phyloP scores from a whole-genome alignment of 2,113 vertebrate species.

The Solea senegalensis region DNA sequence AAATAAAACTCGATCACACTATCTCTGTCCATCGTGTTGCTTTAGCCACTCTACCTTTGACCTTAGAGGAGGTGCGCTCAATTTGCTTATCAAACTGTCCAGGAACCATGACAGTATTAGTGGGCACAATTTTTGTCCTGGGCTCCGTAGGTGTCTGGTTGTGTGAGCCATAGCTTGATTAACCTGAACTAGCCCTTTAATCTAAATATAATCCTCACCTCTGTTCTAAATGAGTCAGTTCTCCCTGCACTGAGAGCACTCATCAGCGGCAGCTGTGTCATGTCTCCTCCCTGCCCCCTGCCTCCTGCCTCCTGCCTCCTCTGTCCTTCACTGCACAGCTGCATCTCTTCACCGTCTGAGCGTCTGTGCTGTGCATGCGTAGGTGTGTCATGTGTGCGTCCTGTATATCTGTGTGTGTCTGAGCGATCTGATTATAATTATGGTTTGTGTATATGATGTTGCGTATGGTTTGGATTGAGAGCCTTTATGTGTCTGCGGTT shows the following conservation, averaged over 20 bases:
- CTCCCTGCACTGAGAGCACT: not conserved
- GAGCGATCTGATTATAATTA: not conserved
- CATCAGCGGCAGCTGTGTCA: constrained; percentile 55
- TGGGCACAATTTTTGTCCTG: too few relatives aligned
- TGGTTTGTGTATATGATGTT: not conserved
- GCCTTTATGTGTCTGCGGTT: not conserved
- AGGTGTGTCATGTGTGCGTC: constrained; percentile 12
- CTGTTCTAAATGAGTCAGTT: not conserved
- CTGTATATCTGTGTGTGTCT: constrained; percentile 7
- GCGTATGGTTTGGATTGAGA: not conserved
- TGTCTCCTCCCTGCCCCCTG: constrained; percentile 68
- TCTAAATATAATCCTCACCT: not conserved
- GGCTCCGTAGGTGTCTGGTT: too few relatives aligned
- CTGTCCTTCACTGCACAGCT: constrained; percentile 64
- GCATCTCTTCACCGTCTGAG: constrained; percentile 48
- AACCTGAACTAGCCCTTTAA: not conserved
- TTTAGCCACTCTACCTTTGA: too few relatives aligned
- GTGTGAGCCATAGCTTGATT: too few relatives aligned
- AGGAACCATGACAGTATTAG: too few relatives aligned
- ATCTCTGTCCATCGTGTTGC: too few relatives aligned
- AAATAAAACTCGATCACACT: too few relatives aligned
- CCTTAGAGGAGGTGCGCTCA: too few relatives aligned
- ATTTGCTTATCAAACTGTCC: too few relatives aligned
- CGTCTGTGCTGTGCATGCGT: constrained; percentile 3
- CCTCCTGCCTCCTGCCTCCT: constrained; percentile 59